phyloP scores from a whole-genome alignment of 2,888 invertebrate genomes.

The Hydrotaea diabolus region DNA sequence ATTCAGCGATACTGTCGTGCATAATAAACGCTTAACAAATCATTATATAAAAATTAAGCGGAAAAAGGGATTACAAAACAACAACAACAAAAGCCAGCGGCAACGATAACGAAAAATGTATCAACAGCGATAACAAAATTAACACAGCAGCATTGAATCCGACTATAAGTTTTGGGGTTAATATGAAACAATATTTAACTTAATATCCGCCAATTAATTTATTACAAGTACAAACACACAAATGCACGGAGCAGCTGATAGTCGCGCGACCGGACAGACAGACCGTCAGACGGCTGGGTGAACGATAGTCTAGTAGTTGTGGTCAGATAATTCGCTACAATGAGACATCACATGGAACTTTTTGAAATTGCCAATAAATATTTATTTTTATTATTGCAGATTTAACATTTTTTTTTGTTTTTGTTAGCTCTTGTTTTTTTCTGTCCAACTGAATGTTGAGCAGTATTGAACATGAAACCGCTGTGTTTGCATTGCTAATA shows the following conservation, averaged over 20 bases:
- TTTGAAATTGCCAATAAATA: conserved; percentile 25
- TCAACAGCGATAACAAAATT: background rate
- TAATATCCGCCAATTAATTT: conserved; percentile 65
- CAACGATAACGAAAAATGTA: conserved; percentile 28
- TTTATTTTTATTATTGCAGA: conserved; percentile 41
- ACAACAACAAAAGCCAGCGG: background rate
- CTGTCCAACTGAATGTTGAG: conserved; percentile 16
- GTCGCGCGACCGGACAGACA: too few relatives aligned
- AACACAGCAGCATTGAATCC: conserved; percentile 7
- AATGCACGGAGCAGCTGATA: too few relatives aligned
- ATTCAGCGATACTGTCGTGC: background rate
- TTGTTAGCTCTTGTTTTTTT: too few relatives aligned
- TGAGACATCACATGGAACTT: conserved; percentile 18
- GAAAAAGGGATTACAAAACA: conserved; percentile 38
- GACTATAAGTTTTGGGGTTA: conserved; percentile 31
- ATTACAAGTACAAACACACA: conserved; percentile 32
- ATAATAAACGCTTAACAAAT: conserved; percentile 35
- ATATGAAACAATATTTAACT: conserved; percentile 57
- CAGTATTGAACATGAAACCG: conserved; percentile 20
- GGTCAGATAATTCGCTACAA: conserved; percentile 29
- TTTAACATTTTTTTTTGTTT: conserved; percentile 17
- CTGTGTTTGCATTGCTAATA: conserved; percentile 6
- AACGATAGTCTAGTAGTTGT: background rate
- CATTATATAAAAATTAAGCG: conserved; percentile 40
- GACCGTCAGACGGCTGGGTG: background rate